Base-by-base conservation (phyloP, 2,113 vertebrate species). In the Vireo altiloquus region DNA sequence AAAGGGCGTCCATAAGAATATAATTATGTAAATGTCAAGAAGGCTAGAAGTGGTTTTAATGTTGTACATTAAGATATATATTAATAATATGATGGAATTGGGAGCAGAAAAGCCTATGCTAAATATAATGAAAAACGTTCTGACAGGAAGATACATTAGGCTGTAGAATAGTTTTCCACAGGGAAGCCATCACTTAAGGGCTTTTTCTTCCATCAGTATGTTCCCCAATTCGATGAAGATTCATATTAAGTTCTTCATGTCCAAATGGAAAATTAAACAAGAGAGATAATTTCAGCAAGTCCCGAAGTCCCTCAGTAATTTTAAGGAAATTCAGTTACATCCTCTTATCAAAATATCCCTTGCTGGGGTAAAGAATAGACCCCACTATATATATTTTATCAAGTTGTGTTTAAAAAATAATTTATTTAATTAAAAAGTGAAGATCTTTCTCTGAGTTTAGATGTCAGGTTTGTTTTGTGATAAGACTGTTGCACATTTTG, bases 231-330 rank as follows among this genome's bases (percentile, higher is more conserved):
- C 93, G 92, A 24, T 75, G 82, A 96, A 96, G 90, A 88, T 78
- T 96, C 92, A 91, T 83, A 96, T 88, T 93, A 88, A 89, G 22
- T 39, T 89, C 31, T 42, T 75, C 76, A 49, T 90, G 88, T 94
- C 76, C 85, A 96, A 96, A 94, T 94, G 69, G 82, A 87, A 96
- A 96, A 96, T 95, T 94, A 95, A 94, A 90, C 71, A 90, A 66
- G 93, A 85, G 87, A 93, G 76, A 90, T 86, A 94, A 95, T 95
- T 96, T 96, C 94, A 92, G 60, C 64, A 93, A 84, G 85, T 97
- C 94, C 40, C 94, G 31, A 86, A 96, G 18, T 94, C 95, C 94
- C 96, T 94, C 85, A 95, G 85, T 94, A 97, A 97, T 97, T 97
- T 96, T 87, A 82, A 93, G 76, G 64, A 95, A 96, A 92, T 88